Conservation (phyloP, 2,113 vertebrate genomes). For the Dromas ardeola region DNA sequence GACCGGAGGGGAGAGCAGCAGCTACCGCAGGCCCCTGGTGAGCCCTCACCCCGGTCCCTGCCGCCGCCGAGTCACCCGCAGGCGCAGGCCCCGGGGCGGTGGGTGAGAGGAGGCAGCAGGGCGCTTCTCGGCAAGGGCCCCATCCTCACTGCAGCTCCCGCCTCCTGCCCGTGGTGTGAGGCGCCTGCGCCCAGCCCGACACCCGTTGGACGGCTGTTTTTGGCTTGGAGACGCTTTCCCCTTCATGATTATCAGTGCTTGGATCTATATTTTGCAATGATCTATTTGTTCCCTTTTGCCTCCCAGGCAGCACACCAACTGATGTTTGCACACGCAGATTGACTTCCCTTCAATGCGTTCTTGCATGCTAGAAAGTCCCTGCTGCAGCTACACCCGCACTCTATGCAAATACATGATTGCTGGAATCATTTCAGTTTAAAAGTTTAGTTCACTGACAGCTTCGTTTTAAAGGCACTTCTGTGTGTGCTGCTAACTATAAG, state of each 20-base stretch:
- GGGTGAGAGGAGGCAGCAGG: background rate
- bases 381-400: accelerated
- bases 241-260: accelerated
- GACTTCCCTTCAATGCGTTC: accelerated
- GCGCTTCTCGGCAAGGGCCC: too few species aligned
- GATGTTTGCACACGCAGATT: accelerated
- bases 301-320: accelerated
- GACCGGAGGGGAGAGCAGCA: too few species aligned
- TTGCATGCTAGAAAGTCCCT: background rate
- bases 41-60: too few species aligned
- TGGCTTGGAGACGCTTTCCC: background rate
- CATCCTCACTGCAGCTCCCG: too few species aligned
- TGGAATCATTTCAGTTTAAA: too few species aligned
- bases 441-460: background rate
- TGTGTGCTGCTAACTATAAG: background rate
- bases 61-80: background rate
- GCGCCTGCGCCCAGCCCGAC: background rate
- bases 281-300: accelerated
- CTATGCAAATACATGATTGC: background rate
- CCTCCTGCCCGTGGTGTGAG: background rate
- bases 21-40: background rate
- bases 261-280: accelerated
- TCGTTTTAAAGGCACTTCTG: background rate
- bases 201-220: accelerated
- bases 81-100: background rate